phyloP scores from a whole-genome alignment of 2,888 invertebrate species.

The Hipparchia sbordonii region DNA sequence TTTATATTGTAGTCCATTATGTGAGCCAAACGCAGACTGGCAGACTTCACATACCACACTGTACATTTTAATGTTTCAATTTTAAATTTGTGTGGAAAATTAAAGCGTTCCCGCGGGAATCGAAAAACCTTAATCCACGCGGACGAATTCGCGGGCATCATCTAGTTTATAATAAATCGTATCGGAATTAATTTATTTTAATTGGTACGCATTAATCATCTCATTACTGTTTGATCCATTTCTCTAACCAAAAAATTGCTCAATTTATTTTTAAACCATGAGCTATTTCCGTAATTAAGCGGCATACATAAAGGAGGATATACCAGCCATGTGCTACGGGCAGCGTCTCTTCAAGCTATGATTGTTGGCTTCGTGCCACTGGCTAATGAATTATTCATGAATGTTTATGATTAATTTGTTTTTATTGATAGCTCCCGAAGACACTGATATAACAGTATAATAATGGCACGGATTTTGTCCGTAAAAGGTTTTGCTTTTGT shows the following conservation, averaged over 20 bases:
- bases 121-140: too few relatives aligned
- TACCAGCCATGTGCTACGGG: constrained; percentile 62
- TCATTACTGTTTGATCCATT: constrained; percentile 33
- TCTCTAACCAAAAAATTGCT: constrained; percentile 33
- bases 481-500: constrained; percentile 5
- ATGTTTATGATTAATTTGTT: constrained; percentile 42
- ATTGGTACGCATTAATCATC: constrained; percentile 20
- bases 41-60: too few relatives aligned
- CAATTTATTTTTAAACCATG: constrained; percentile 42
- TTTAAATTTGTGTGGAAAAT: too few relatives aligned
- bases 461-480: constrained; percentile 1
- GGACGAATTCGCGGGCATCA: too few relatives aligned
- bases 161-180: too few relatives aligned
- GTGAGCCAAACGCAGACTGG: too few relatives aligned
- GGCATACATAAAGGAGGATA: constrained; percentile 49
- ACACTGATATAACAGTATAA: neutral
- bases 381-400: constrained; percentile 45
- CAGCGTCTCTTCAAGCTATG: constrained; percentile 48
- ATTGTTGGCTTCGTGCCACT: constrained; percentile 62
- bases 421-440: constrained; percentile 16
- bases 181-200: constrained; percentile 4
- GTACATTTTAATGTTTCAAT: too few relatives aligned
- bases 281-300: constrained; percentile 40
- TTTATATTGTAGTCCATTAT: too few relatives aligned
- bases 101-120: too few relatives aligned